Base-by-base conservation (phyloP, 2,113 vertebrate genomes). In the Orycteropus afer region DNA sequence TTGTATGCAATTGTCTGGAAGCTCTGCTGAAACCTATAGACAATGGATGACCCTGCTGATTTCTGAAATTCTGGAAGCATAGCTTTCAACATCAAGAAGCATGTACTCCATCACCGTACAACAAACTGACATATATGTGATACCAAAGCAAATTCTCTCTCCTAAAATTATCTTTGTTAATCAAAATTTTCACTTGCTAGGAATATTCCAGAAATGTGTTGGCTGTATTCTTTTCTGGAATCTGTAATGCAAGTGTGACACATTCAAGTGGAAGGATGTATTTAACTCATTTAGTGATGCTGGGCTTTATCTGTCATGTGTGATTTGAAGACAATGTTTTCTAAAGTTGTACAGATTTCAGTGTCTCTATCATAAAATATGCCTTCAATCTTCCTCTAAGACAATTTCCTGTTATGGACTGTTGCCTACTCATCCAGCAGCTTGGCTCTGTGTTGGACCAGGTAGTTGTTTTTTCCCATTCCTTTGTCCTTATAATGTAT, bases 301-400 rank as follows among this genome's bases (percentile, higher is more conserved):
- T 69, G 11, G 32, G 42, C n/a, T 67, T 90, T 34, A 82, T 3
- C 3, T 51, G 20, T 63, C 63, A 80, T 57, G 14, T 22, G 17
- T 86, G 7, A n/a, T 89, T 83, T 69, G 51, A 94, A 92, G 49
- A 71, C 45, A 86, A 87, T 40, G 34, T 22, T 69, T 79, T 93
- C 32, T 91, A 42, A 78, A 73, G 25, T 88, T 67, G 57, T 34
- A 7, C 17, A 37, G 8, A 78, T 4, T 67, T 11, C 47, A 61
- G 7, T 7, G 4, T 27, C 12, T 83, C 15, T 82, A 32, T 45
- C 23, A 25, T 40, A 67, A 81, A 7, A 0, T 45, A 23, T 51
- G 3, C 29, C 47, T 82, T 47, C 20, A 82, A 1, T 2, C 4
- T 78, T 67, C 25, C 20, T 40, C 45, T 53, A 13, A 8, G 15